Conservation (phyloP, 2,113 vertebrate species). For the Rhinopithecus roxellana region DNA sequence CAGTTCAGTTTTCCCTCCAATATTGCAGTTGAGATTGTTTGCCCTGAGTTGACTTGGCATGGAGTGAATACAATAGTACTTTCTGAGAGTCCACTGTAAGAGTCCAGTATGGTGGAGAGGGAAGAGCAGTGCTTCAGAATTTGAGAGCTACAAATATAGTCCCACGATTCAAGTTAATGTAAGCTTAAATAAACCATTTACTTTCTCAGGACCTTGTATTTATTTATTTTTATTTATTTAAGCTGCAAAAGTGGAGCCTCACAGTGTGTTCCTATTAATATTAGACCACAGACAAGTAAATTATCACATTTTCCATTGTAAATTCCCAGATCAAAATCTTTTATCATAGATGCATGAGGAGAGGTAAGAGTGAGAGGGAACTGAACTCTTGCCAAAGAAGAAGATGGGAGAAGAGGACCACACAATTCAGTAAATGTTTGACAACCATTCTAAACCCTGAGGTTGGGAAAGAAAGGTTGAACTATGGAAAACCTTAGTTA, state of each 20-base stretch:
- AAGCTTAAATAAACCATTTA: neutral
- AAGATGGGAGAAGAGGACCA: neutral
- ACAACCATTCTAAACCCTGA: neutral
- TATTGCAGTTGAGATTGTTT: neutral
- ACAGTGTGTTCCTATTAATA: constrained; percentile 11
- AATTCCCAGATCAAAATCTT: constrained; percentile 9
- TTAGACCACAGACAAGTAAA: neutral
- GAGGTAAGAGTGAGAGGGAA: neutral
- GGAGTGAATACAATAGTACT: neutral
- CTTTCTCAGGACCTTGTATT: neutral
- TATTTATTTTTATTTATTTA: neutral
- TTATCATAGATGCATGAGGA: neutral
- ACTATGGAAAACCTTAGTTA: neutral
- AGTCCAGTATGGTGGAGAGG: neutral
- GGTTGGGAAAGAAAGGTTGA: constrained; percentile 21
- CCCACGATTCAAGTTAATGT: neutral
- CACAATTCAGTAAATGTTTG: neutral
- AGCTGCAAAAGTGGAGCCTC: neutral
- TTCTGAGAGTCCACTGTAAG: neutral
- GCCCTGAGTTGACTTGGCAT: neutral
- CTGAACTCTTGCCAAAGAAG: neutral
- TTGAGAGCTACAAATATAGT: neutral
- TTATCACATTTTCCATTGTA: neutral
- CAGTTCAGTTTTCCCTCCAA: neutral
- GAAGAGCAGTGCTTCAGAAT: neutral